Evolutionary conservation across 2,888 invertebrate species (phyloP).

Genomic region (Pherbina coryleti): DNA sequence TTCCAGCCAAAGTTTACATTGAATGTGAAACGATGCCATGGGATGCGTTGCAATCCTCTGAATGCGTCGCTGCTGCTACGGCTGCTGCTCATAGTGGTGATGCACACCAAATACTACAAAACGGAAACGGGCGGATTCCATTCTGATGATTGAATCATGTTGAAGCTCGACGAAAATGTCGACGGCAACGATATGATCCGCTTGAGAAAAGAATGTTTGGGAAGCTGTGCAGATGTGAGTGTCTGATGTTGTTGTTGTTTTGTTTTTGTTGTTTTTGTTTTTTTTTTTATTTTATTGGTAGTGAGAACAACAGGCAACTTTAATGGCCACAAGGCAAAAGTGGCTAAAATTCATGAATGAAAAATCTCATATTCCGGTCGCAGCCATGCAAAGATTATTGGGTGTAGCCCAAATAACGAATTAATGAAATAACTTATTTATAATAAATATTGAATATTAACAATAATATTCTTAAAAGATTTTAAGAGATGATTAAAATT

Average conservation of each 20-base stretch:
- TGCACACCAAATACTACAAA: constrained; percentile 46
- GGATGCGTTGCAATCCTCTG: constrained; percentile 1
- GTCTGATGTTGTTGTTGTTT: constrained; percentile 5
- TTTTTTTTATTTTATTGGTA: not conserved
- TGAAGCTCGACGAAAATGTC: constrained; percentile 31
- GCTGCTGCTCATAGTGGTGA: constrained; percentile 22
- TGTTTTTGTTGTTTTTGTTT: constrained; percentile 4
- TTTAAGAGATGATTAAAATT: too few relatives aligned
- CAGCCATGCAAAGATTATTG: too few relatives aligned
- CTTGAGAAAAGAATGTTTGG: constrained; percentile 31
- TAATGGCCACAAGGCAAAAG: not conserved
- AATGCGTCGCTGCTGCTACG: not conserved
- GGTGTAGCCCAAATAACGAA: too few relatives aligned
- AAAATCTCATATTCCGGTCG: not conserved
- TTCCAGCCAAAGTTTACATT: constrained; percentile 1
- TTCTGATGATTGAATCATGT: constrained; percentile 64
- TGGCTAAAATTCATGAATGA: not conserved
- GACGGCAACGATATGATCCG: not conserved
- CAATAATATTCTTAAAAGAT: too few relatives aligned
- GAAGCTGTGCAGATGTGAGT: constrained; percentile 11
- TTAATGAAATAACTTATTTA: too few relatives aligned
- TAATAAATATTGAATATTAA: too few relatives aligned
- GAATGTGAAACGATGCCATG: not conserved
- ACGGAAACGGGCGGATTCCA: constrained; percentile 66
- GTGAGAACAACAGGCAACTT: not conserved